Conservation (phyloP, 2,113 vertebrate species). For the Mohoua ochrocephala region DNA sequence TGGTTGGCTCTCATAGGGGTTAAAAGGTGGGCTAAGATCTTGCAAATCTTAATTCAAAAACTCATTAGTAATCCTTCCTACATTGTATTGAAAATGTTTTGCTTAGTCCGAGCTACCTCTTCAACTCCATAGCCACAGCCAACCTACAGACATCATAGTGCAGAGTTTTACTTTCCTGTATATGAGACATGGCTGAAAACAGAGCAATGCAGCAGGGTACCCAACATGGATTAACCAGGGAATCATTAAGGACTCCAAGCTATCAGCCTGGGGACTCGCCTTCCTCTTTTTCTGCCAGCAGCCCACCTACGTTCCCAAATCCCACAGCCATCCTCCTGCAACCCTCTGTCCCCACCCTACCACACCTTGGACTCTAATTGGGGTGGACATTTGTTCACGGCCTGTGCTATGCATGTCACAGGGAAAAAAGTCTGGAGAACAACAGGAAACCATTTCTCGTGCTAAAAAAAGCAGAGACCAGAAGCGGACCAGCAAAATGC, state of each 20-base stretch:
- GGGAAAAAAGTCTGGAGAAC: not conserved
- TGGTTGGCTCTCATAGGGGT: not conserved
- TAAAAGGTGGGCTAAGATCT: not conserved
- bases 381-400: not conserved
- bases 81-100: not conserved
- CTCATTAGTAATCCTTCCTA: not conserved
- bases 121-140: not conserved
- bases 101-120: not conserved
- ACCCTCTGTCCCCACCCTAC: not conserved
- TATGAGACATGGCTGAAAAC: not conserved
- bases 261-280: fast-evolving
- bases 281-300: not conserved
- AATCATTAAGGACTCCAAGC: not conserved
- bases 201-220: not conserved
- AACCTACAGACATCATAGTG: not conserved
- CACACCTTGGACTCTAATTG: not conserved
- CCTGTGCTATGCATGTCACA: fast-evolving
- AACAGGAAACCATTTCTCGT: not conserved
- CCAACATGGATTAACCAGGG: not conserved
- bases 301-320: not conserved
- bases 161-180: not conserved
- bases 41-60: not conserved
- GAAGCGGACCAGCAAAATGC: not conserved
- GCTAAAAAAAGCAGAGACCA: not conserved
- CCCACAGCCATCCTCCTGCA: not conserved